Evolutionary conservation across 1,140 invertebrate genomes (phyloP), one percentile per base, ranked within the genome.

Genomic region (Leptinotarsa defecta): DNA sequence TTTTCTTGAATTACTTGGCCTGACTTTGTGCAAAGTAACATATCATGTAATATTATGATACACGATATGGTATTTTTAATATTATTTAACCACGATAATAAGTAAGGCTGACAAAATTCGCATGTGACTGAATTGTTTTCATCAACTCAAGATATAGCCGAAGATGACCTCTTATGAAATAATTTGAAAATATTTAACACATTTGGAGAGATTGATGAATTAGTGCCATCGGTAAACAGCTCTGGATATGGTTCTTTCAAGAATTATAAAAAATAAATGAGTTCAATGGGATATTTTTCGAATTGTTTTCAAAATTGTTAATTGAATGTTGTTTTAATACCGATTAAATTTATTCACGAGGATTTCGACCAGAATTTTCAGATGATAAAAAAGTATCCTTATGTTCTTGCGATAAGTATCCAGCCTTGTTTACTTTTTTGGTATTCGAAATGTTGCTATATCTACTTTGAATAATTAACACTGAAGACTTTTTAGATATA

Each of bases 1-100:
- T 27, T 68, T 68, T 57, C 48, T 74, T 81, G 82, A 82, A 82
- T 82, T 75, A 78, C 80, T 83, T 79, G 82, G 81, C 80, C 81
- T 80, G 82, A 74, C 49, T 76, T 76, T 68, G 20, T 17, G 19
- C 43, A 73, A 69, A 68, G 69, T 43, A 34, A n/a, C 24, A 68
- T 43, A 24, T 49, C 62, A 48, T 22, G 20, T 6, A 72, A 78
- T 17, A 68, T 71, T 17, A 68, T 71, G 62, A 19, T 48, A 52
- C 74, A 15, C n/a, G 52, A n/a, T 57, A 4, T 57, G 52, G 13
- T 57, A 57, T 17, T 57, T 57, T 57, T 13, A 2, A 19, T 57
- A 57, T 57, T 57, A 57, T 57, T 57, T 57, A 17, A 17, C 6
- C 4, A 57, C n/a, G 52, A 57, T 57, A 57, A 57, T 57, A 78